phyloP scores from a whole-genome alignment of 1,140 invertebrate species.

The Trialeurodes vaporariorum region DNA sequence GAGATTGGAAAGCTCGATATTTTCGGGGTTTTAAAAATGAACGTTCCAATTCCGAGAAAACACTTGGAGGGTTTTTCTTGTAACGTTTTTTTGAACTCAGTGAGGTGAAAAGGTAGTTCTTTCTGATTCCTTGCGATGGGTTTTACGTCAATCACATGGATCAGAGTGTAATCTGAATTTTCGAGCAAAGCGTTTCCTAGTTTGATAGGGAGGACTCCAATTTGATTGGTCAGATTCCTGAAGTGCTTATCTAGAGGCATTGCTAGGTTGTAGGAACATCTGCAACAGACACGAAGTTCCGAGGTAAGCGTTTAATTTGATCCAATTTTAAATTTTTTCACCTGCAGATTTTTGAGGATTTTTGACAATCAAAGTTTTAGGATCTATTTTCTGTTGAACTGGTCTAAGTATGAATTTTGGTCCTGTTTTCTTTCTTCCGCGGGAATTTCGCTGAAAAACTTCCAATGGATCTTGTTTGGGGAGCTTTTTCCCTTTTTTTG shows the following conservation, averaged over 20 bases:
- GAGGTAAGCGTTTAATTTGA: neutral
- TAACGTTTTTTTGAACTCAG: neutral
- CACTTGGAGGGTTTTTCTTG: neutral
- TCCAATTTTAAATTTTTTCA: neutral
- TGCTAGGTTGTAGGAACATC: neutral
- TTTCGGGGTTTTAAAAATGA: neutral
- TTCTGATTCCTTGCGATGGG: neutral
- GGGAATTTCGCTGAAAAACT: constrained; percentile 2
- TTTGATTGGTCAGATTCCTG: neutral
- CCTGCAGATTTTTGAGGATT: neutral
- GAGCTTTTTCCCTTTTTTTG: constrained; percentile 9
- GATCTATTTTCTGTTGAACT: neutral
- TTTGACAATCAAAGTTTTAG: neutral
- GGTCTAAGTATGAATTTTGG: neutral
- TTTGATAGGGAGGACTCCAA: neutral
- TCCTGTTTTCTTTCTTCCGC: neutral
- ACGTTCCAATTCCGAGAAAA: too few relatives aligned
- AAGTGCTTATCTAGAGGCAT: neutral
- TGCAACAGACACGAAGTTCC: neutral
- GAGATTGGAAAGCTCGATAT: neutral
- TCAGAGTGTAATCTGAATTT: neutral
- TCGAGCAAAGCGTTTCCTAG: neutral
- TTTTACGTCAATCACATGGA: neutral
- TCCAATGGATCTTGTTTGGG: neutral
- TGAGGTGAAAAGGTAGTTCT: neutral